Evolutionary conservation across 2,888 invertebrate genomes (phyloP).

Genomic region (Polydrusus cervinus): DNA sequence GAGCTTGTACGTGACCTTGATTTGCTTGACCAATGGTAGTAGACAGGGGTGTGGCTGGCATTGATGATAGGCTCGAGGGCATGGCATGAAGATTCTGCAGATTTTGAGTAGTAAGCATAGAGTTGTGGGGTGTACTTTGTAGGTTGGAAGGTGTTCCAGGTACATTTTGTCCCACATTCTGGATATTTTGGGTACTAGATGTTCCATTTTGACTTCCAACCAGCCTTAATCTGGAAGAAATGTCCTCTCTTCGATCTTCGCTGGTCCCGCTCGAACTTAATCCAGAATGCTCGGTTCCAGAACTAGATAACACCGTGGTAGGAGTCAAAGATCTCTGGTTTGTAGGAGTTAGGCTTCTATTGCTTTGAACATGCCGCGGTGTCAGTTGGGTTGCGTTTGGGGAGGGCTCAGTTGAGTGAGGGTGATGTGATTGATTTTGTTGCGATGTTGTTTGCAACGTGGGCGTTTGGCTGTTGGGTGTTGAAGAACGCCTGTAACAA

Average conservation of each 20-base stretch:
- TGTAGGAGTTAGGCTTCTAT: conserved; percentile 47
- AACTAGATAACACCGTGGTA: conserved; percentile 41
- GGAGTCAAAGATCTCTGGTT: conserved; percentile 45
- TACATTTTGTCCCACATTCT: conserved; percentile 21
- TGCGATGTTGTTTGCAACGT: conserved; percentile 15
- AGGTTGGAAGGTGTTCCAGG: conserved; percentile 24
- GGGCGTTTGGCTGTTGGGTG: conserved; percentile 41
- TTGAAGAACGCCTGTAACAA: conserved; percentile 49
- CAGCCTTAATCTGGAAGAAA: conserved; percentile 18
- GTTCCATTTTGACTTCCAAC: conserved; percentile 21
- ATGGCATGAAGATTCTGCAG: conserved; percentile 14
- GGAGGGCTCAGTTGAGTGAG: conserved; percentile 19
- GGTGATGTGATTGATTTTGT: conserved; percentile 24
- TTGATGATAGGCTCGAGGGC: conserved; percentile 7
- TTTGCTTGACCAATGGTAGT: conserved; percentile 11
- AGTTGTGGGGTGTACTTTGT: conserved; percentile 6
- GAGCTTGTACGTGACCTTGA: conserved; percentile 10
- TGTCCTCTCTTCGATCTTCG: conserved; percentile 42
- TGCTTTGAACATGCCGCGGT: conserved; percentile 45
- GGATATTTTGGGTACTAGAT: conserved; percentile 32
- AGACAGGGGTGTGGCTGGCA: conserved; percentile 28
- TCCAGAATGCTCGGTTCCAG: conserved; percentile 45
- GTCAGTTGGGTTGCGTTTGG: conserved; percentile 36
- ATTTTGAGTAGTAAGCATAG: conserved; percentile 25
- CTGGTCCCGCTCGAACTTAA: conserved; percentile 37